Base-by-base conservation (phyloP, 2,113 vertebrate species). In the Cettia cetti region DNA sequence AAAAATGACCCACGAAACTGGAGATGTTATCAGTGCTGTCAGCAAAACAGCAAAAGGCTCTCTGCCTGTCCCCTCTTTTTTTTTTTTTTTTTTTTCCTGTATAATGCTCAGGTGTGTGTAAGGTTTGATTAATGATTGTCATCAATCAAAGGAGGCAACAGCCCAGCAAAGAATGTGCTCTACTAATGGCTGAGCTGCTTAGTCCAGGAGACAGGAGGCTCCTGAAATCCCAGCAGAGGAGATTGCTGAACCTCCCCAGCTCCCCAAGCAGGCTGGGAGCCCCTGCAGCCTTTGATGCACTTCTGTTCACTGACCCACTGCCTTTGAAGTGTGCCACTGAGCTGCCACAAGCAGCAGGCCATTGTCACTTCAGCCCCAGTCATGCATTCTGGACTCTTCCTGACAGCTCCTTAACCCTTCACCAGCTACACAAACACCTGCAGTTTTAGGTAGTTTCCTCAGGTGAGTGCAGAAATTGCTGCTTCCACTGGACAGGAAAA, bases 21-120 rank as follows among this genome's bases (percentile, higher is more conserved):
- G 92, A 97, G 96, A 97, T 93, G 90, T 26, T 92, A 97, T 96
- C 96, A 95, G 76, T 37, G 53, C 96, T 88, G 93, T 70, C 54
- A 17, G 96, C 92, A 74, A 7, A 81, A 59, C 63, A 86, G 94
- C 13, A 24, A 61, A 49, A 95, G 95, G 56, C 86, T 86, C 89
- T 57, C 37, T 71, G 71, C 84, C 76, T 37, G 23, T 15, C 26
- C 70, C 27, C 61, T 37, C n/a, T 47, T 14, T 18, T n/a, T 11
- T 28, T 33, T 61, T 30, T 89, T 54, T 52, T 52, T 49, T 90
- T 44, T 52, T 49, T 90, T 31, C 6, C 26, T 52, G 23, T 81
- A 47, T 5, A 65, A 81, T 88, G 95, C 96, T 97, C 95, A 95
- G 97, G 97, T 96, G 95, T 86, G 84, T 27, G 10, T 85, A 31